These are phyloP conservation scores for Anthopleura xanthogrammica DNA, from an alignment of 92 coral and sea anemone species.

Conservation along the genomic window DNA sequence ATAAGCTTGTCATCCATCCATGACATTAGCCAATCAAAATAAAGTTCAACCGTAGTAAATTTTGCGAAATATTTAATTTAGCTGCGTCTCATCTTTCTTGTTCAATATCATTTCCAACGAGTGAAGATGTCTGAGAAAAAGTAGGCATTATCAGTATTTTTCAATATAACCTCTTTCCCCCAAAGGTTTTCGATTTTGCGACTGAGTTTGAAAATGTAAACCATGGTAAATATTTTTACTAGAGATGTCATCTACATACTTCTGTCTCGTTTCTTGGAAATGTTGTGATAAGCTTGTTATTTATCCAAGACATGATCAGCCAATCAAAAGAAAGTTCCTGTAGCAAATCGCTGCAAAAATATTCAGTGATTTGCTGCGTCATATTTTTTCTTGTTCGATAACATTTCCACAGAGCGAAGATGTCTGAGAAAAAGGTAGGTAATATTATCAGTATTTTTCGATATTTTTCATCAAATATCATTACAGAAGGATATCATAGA, in stretches of 20 bases:
- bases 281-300: too few relatives aligned
- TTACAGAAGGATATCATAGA: too few relatives aligned
- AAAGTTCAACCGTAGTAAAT: neutral
- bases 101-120: neutral
- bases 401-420: neutral
- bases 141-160: too few relatives aligned
- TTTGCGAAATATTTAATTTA: too few relatives aligned
- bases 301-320: neutral
- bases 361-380: neutral
- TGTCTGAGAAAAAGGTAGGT: neutral
- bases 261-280: neutral
- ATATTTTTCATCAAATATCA: neutral
- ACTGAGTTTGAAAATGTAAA: too few relatives aligned
- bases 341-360: neutral
- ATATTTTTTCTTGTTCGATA: neutral
- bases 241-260: neutral
- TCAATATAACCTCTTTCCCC: too few relatives aligned
- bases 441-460: too few relatives aligned
- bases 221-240: neutral
- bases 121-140: neutral
- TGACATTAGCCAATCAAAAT: neutral
- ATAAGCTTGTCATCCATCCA: too few relatives aligned
- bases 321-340: neutral
- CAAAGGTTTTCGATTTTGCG: too few relatives aligned
- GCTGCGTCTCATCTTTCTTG: neutral